These are phyloP conservation scores for Druceiella hillmani DNA, from an alignment of 2,888 invertebrate genomes.

Conservation along the genomic window DNA sequence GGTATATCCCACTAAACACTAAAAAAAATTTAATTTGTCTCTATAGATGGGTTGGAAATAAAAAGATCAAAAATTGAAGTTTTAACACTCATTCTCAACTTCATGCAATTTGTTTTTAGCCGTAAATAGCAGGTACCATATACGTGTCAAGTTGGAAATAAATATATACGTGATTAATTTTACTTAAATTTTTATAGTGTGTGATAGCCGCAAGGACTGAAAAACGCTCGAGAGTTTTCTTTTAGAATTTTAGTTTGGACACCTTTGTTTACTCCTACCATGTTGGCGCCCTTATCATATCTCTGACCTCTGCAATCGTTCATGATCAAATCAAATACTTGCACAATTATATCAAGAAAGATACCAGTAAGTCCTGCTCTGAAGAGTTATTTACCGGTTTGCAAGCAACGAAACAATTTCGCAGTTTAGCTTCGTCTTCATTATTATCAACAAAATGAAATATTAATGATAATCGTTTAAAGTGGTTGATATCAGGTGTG, in stretches of 20 bases:
- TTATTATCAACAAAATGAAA: slow-evolving; percentile 11
- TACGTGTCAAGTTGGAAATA: too few species aligned
- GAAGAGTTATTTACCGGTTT: slow-evolving; percentile 14
- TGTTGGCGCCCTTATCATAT: slow-evolving; percentile 23
- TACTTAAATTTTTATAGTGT: too few species aligned
- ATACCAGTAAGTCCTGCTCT: too few species aligned
- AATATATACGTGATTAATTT: too few species aligned
- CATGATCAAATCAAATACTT: slow-evolving; percentile 16
- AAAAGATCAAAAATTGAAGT: too few species aligned
- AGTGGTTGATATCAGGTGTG: slow-evolving; percentile 17
- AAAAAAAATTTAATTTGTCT: too few species aligned
- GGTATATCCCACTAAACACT: too few species aligned
- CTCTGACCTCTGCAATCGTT: slow-evolving; percentile 19
- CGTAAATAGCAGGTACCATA: too few species aligned
- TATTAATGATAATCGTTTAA: slow-evolving; percentile 16
- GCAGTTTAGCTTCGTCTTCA: slow-evolving; percentile 15
- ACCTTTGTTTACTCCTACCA: slow-evolving; percentile 18
- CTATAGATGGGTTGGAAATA: too few species aligned
- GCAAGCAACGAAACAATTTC: slow-evolving; percentile 13
- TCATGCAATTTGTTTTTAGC: too few species aligned
- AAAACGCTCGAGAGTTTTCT: slow-evolving; percentile 18
- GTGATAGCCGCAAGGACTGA: slow-evolving; percentile 13
- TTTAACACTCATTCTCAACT: too few species aligned
- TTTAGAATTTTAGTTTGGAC: slow-evolving; percentile 18
- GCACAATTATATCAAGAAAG: slow-evolving; percentile 13